phyloP scores from a whole-genome alignment of 1,140 invertebrate species.

The Drosophila tristis region DNA sequence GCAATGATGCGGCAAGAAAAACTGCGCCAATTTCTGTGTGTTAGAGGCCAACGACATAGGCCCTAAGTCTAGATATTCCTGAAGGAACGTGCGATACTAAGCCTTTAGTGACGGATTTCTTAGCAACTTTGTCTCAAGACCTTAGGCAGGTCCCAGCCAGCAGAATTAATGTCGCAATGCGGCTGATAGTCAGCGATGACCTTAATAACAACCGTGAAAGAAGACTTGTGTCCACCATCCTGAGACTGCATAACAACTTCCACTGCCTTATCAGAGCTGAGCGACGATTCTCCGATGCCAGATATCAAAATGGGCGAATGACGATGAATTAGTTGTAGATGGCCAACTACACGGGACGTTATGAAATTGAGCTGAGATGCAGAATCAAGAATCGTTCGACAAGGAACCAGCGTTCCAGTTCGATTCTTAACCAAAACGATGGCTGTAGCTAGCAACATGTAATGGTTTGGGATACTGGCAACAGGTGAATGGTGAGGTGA shows the following conservation, averaged over 20 bases:
- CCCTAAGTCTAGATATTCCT: constrained; percentile 10
- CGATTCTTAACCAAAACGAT: no score
- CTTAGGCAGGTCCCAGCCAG: not conserved
- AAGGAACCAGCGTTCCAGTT: no score
- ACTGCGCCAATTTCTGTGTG: not conserved
- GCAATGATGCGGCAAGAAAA: constrained; percentile 39
- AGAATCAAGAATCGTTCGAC: no score
- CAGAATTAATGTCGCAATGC: not conserved
- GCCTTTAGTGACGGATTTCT: not conserved
- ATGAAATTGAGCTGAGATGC: no score
- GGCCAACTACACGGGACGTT: no score
- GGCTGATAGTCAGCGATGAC: not conserved
- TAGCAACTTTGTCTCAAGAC: not conserved
- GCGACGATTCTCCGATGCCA: no score
- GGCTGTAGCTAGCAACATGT: not conserved
- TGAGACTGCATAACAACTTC: not conserved
- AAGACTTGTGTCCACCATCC: not conserved
- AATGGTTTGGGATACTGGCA: not conserved
- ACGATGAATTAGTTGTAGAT: no score
- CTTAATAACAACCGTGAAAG: not conserved
- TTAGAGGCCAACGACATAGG: constrained; percentile 5
- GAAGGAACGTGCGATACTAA: not conserved
- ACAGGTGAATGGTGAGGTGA: not conserved
- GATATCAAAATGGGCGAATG: no score
- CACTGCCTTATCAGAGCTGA: no score